Conservation (phyloP, 2,113 vertebrate species). For the Calonectris borealis region DNA sequence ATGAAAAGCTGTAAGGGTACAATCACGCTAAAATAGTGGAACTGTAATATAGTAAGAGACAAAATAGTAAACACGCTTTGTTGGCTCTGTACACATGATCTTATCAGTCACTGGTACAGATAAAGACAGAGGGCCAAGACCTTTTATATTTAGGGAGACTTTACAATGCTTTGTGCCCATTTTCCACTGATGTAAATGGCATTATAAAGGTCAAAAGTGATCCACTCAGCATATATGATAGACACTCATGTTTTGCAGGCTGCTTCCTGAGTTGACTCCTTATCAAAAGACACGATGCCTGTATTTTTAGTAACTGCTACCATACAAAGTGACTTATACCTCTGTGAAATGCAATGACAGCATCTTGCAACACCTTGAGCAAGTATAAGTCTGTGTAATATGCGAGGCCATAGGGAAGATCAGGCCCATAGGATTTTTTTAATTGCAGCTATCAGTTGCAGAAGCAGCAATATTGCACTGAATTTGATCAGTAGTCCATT, state of each 20-base stretch:
- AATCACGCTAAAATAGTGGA: neutral
- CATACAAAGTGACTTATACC: neutral
- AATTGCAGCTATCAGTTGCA: neutral
- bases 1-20: neutral
- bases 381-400: neutral
- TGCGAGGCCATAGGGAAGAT: neutral
- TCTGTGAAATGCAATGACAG: neutral
- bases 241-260: neutral
- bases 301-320: neutral
- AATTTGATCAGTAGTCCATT: neutral
- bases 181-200: neutral
- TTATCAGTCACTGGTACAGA: neutral
- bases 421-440: neutral
- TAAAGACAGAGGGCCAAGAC: too few relatives aligned
- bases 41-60: neutral
- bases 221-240: neutral
- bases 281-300: neutral
- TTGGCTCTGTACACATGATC: neutral
- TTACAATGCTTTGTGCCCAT: neutral
- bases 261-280: neutral
- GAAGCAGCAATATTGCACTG: neutral
- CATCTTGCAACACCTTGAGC: neutral
- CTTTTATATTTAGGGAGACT: neutral
- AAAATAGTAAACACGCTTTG: neutral
- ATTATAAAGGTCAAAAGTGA: neutral